A percentile compares a stretch with the other conserved stretches of the same genome.
Conservation (phyloP, 2,113 vertebrate species). For the Hippocampus zosterae region DNA sequence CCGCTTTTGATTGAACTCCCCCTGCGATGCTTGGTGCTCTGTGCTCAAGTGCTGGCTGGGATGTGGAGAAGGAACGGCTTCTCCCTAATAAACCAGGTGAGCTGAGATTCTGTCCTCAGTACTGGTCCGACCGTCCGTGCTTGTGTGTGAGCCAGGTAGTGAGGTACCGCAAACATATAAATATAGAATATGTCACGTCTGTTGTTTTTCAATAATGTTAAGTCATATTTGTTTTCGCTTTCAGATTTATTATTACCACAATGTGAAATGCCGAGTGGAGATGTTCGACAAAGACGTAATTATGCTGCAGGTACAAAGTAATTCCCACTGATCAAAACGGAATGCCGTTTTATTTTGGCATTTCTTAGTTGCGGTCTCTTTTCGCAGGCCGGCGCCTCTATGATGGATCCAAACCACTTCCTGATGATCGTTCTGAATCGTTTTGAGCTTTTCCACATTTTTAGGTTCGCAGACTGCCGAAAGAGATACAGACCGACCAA, state of each 20-base stretch:
- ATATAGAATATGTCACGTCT: neutral
- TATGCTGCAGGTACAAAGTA: constrained; percentile 66
- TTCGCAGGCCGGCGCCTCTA: constrained; percentile 86
- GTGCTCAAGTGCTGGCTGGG: constrained; percentile 97
- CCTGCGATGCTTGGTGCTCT: constrained; percentile 89
- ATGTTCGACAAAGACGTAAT: constrained; percentile 98
- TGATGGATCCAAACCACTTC: constrained; percentile 99
- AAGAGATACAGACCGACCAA: constrained; percentile 88
- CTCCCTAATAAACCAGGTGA: constrained; percentile 94
- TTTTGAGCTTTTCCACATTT: constrained; percentile 94
- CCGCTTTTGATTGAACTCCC: constrained; percentile 94
- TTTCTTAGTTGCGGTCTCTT: neutral
- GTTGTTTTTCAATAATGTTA: neutral
- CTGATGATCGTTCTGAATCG: constrained; percentile 94
- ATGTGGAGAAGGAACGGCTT: constrained; percentile 99
- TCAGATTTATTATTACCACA: constrained; percentile 99
- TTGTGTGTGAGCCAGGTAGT: neutral
- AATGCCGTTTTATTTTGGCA: neutral
- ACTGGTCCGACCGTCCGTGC: neutral
- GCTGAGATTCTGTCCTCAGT: constrained; percentile 3
- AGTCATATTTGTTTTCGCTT: constrained; percentile 9
- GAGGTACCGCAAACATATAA: neutral
- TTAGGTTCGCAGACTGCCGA: constrained; percentile 86
- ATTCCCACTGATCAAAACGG: neutral
- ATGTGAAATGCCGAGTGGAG: constrained; percentile 94